Evolutionary conservation across 2,888 invertebrate species (phyloP).

Genomic region (Dicycla oo): DNA sequence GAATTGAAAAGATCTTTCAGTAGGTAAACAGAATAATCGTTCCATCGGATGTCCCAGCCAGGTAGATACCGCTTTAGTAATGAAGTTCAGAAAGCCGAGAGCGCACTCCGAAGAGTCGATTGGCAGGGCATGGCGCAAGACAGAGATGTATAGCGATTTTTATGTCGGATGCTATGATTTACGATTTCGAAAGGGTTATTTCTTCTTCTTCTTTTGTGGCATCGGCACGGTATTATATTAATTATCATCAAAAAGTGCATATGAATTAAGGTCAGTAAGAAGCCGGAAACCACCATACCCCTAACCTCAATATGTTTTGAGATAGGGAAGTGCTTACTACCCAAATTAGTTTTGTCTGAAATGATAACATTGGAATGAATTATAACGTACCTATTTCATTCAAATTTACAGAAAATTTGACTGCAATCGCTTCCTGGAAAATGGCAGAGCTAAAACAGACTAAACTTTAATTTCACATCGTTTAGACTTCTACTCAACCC

Average conservation of each 20-base stretch:
- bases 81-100: conserved; percentile 48
- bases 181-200: neutral
- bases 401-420: neutral
- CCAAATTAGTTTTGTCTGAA: too few species aligned
- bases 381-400: neutral
- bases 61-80: conserved; percentile 36
- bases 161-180: neutral
- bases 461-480: too few species aligned
- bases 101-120: conserved; percentile 44
- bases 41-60: conserved; percentile 25
- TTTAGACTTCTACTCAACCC: neutral
- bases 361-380: neutral
- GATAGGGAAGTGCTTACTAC: too few species aligned
- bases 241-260: neutral
- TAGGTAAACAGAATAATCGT: conserved; percentile 3
- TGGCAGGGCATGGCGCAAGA: conserved; percentile 38
- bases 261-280: neutral
- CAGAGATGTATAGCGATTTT: conserved; percentile 18
- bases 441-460: neutral
- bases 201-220: neutral
- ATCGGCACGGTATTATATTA: neutral
- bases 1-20: conserved; percentile 9
- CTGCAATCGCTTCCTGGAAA: neutral
- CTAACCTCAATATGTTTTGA: neutral
- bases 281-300: too few species aligned